Conservation (phyloP, 2,113 vertebrate species). For the Kryptolebias marmoratus region DNA sequence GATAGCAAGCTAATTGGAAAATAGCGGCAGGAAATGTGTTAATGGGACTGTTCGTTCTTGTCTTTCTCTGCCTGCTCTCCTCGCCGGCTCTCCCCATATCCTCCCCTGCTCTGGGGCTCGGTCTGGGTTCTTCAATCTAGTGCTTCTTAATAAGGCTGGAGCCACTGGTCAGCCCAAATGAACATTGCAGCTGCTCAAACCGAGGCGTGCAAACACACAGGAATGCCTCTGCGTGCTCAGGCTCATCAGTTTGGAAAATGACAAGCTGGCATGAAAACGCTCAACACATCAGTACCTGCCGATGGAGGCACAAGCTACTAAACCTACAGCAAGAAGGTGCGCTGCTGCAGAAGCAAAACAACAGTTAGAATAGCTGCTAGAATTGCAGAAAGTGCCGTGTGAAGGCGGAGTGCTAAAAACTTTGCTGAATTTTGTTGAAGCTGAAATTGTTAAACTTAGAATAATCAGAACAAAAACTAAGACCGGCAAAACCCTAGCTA, state of each 20-base stretch:
- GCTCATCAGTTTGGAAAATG: neutral
- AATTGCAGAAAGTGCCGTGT: neutral
- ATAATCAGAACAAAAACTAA: too few species aligned
- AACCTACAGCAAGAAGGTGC: neutral
- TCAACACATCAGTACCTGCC: constrained; percentile 5
- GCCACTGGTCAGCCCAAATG: constrained; percentile 44
- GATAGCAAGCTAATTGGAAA: constrained; percentile 75
- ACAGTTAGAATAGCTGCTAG: constrained; percentile 15
- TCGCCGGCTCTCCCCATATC: neutral
- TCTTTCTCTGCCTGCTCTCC: constrained; percentile 40
- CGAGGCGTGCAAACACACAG: neutral
- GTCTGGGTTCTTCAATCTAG: constrained; percentile 50
- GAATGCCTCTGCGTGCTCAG: neutral
- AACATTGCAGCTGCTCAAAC: constrained; percentile 25
- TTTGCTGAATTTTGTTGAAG: too few species aligned
- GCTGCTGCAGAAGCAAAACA: neutral
- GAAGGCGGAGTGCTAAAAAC: neutral
- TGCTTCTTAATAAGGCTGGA: constrained; percentile 54
- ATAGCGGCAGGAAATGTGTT: constrained; percentile 71
- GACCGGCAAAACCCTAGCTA: too few species aligned
- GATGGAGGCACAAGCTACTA: constrained; percentile 29
- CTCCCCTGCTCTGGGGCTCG: constrained; percentile 18
- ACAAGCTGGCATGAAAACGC: constrained; percentile 4
- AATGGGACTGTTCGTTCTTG: constrained; percentile 61
- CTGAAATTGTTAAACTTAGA: too few species aligned